These are phyloP conservation scores for Drosophila simulans DNA, from an alignment of 1,140 invertebrate genomes.

Conservation along the genomic window DNA sequence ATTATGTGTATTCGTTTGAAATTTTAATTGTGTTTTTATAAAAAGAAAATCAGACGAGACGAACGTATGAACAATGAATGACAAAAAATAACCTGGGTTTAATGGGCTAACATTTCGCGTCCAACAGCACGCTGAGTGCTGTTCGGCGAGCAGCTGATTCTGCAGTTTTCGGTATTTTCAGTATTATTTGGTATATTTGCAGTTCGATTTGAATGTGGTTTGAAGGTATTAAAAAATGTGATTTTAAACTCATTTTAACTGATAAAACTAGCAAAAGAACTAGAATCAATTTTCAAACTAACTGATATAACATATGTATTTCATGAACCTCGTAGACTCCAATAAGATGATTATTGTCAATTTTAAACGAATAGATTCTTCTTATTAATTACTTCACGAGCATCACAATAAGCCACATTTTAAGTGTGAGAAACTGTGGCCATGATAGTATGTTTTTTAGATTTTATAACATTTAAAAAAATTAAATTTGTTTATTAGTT, in stretches of 20 bases:
- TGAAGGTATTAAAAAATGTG: too few relatives aligned
- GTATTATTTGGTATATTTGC: background rate
- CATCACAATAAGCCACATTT: too few relatives aligned
- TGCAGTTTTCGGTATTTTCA: background rate
- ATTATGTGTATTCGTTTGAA: constrained; percentile 66
- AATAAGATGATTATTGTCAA: too few relatives aligned
- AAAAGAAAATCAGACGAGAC: constrained; percentile 73
- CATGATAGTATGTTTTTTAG: too few relatives aligned
- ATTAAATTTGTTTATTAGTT: background rate
- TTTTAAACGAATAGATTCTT: too few relatives aligned
- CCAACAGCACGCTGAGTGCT: background rate
- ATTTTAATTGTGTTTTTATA: constrained; percentile 59
- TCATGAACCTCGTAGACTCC: too few relatives aligned
- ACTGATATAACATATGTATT: too few relatives aligned
- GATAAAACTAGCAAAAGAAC: too few relatives aligned
- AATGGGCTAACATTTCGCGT: constrained; percentile 3
- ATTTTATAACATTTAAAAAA: background rate
- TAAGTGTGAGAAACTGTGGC: too few relatives aligned
- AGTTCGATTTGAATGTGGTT: background rate
- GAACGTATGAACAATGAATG: constrained; percentile 29
- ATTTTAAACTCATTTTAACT: background rate
- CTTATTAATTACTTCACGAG: too few relatives aligned
- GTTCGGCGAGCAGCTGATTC: background rate
- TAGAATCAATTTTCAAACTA: too few relatives aligned
- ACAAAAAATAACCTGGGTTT: constrained; percentile 5